Percentiles rank a stretch among this genome's conserved stretches.
Conservation (phyloP, 2,113 vertebrate species). For the Hylia prasina region DNA sequence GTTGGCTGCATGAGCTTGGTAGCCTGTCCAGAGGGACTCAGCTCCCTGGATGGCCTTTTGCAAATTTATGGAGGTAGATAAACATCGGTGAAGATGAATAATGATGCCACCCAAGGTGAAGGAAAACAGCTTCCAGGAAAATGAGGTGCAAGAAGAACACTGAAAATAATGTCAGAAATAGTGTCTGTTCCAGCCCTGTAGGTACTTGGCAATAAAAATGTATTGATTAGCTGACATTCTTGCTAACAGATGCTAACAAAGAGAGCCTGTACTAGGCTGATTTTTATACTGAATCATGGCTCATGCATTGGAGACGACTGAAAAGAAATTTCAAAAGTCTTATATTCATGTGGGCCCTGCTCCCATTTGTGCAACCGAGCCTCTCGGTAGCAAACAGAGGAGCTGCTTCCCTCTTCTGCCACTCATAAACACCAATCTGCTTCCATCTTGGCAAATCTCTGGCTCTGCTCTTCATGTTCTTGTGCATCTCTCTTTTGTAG, state of each 20-base stretch:
- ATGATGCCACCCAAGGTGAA: slow-evolving; percentile 38
- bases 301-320: background rate
- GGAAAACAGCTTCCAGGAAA: slow-evolving; percentile 22
- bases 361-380: background rate
- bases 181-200: slow-evolving; percentile 40
- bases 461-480: background rate
- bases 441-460: background rate
- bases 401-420: background rate
- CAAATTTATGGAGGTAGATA: background rate
- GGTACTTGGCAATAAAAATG: slow-evolving; percentile 36
- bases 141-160: slow-evolving; percentile 5
- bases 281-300: background rate
- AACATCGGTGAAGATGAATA: background rate
- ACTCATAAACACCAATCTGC: background rate
- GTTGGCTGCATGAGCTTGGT: background rate
- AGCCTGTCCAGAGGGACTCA: background rate
- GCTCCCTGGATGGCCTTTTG: background rate
- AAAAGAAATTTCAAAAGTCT: background rate
- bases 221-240: slow-evolving; percentile 53
- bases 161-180: slow-evolving; percentile 27
- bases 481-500: background rate
- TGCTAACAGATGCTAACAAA: slow-evolving; percentile 36
- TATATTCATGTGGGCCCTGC: background rate
- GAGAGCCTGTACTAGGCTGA: background rate
- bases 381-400: background rate